Evolutionary conservation across 2,888 invertebrate genomes (phyloP).

Genomic region (Maniola hyperantus): DNA sequence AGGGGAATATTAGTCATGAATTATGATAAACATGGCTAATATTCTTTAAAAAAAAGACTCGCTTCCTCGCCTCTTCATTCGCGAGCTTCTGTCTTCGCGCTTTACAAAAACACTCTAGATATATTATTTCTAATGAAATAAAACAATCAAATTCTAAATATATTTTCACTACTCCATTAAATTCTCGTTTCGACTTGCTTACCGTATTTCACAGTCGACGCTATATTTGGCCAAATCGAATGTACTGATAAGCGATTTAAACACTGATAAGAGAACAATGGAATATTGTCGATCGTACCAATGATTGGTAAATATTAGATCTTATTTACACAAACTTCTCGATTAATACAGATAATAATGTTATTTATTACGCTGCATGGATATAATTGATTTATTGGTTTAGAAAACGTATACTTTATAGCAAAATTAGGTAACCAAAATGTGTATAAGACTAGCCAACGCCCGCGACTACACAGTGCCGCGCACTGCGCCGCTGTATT

Average conservation of each 20-base stretch:
- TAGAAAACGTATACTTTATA: background rate
- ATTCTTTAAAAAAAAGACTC: too few relatives aligned
- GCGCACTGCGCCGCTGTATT: too few relatives aligned
- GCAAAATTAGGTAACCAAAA: background rate
- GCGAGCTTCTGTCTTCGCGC: too few relatives aligned
- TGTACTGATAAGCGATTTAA: constrained; percentile 29
- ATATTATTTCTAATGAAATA: too few relatives aligned
- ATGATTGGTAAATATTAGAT: constrained; percentile 25
- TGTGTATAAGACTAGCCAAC: background rate
- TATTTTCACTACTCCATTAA: background rate
- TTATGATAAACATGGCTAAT: too few relatives aligned
- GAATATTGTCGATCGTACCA: constrained; percentile 23
- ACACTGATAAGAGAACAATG: constrained; percentile 31
- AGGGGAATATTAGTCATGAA: too few relatives aligned
- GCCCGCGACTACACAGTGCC: too few relatives aligned
- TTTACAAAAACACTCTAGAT: too few relatives aligned
- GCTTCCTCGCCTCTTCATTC: too few relatives aligned
- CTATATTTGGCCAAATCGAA: constrained; percentile 24
- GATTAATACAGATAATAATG: background rate
- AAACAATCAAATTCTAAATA: too few relatives aligned
- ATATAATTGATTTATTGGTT: background rate
- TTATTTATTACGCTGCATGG: background rate
- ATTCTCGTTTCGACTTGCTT: background rate
- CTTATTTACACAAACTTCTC: constrained; percentile 14
- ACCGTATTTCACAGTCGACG: constrained; percentile 11